Conservation (phyloP, 2,113 vertebrate genomes). For the Pseudolaguvia tuberculata region DNA sequence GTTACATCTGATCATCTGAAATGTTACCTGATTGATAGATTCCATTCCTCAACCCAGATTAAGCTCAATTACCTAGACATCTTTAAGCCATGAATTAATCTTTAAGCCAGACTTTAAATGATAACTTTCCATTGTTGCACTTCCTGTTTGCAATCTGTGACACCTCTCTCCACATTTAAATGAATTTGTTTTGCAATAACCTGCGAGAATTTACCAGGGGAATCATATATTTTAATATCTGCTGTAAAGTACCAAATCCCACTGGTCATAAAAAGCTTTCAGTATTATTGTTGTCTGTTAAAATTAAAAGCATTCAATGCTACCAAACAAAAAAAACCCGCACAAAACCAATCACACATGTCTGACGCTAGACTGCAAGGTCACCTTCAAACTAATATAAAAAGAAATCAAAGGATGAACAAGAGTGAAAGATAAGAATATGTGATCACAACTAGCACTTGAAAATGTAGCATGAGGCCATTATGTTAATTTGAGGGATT, state of each 20-base stretch:
- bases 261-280: not conserved
- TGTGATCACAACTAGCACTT: constrained; percentile 33
- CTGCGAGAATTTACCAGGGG: constrained; percentile 13
- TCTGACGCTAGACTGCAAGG: constrained; percentile 2
- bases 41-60: not conserved
- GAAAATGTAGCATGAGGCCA: constrained; percentile 39
- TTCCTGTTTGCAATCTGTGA: not conserved
- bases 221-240: constrained; percentile 25
- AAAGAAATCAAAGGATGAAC: not conserved
- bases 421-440: not conserved
- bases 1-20: too few species aligned
- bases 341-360: not conserved
- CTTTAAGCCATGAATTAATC: too few species aligned
- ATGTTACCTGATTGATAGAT: not conserved
- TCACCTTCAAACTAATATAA: constrained; percentile 17
- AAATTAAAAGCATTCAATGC: not conserved
- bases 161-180: too few species aligned
- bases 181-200: too few species aligned
- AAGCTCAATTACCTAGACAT: not conserved
- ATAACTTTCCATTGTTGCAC: not conserved
- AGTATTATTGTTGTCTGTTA: constrained; percentile 16
- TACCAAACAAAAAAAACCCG: not conserved
- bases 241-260: too few species aligned
- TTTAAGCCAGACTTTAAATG: too few species aligned
- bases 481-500: constrained; percentile 32